Base-by-base conservation (phyloP, 2,113 vertebrate genomes). In the Coryphaenoides rupestris region DNA sequence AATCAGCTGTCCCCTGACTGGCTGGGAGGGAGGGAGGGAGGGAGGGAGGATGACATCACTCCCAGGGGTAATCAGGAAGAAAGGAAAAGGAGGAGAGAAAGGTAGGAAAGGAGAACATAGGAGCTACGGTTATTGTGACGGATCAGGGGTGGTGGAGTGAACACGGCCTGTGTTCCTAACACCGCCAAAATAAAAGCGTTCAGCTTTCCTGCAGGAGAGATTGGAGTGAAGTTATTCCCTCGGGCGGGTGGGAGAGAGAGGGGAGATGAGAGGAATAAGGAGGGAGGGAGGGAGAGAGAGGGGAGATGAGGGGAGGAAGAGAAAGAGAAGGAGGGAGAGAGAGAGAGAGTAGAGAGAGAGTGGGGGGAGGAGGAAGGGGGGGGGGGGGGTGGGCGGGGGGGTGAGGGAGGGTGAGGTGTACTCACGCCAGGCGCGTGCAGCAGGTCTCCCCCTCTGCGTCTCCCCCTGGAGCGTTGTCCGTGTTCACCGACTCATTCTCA, bases 401-500 rank as follows among this genome's bases (percentile, higher is more conserved):
- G 13, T 13, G 40, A 47, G 46, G 0, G 24, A 58, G 54, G 45
- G 58, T 16, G 65, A 61, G 67, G 60, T 70, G 63, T 70, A 98
- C 96, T 99, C 90, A 99, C 97, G 95, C 97, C 73, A 98, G 90
- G 59, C 94, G 87, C 2, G 95, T 93, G 47, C 96, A 97, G 78
- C 96, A 98, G 89, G 93, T 96, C 76, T 98, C 95, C 57, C 95
- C 96, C 68, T 98, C 97, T 76, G 94, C 93, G 62, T 98, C 97
- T 7, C 93, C 93, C 60, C 94, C 94, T 2, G 95, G 93, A 61
- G 91, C 94, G n/a, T 96, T 96, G 82, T 98, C 96, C 1, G 95
- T 98, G 90, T 98, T 99, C 78, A 98, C 96, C 6, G 96, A 98
- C 85, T 99, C 96, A 0, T 94, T 98, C 86, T 99, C 97, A 9